A percentile compares a stretch with the other conserved stretches of the same genome.
These are phyloP conservation scores for Pharmacophagus antenor DNA, from an alignment of 2,888 invertebrate genomes.

Conservation along the genomic window DNA sequence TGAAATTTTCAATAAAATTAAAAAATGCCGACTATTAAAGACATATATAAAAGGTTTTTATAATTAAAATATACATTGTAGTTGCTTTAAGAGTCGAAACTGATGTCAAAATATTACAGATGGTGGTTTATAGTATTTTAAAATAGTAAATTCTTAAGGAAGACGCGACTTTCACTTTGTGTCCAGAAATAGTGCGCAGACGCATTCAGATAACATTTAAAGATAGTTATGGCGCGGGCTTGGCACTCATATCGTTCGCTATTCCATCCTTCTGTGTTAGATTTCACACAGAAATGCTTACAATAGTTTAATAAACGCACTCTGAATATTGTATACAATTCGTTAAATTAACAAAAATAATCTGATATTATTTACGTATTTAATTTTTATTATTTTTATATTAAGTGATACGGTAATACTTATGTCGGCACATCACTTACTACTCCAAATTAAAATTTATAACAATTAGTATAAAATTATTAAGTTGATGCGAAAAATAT, in stretches of 20 bases:
- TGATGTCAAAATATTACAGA: not conserved
- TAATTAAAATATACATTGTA: not conserved
- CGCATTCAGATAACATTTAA: slow-evolving; percentile 37
- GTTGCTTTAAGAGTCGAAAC: not conserved
- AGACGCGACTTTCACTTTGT: slow-evolving; percentile 35
- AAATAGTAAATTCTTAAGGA: slow-evolving; percentile 26
- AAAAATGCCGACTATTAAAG: no score
- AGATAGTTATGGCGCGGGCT: slow-evolving; percentile 37
- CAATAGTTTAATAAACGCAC: no score
- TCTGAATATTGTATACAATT: not conserved
- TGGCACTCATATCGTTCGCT: slow-evolving; percentile 35
- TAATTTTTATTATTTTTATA: no score
- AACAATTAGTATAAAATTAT: no score
- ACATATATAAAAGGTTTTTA: not conserved
- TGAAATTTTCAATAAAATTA: no score
- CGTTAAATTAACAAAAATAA: no score
- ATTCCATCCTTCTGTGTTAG: not conserved
- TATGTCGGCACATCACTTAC: no score
- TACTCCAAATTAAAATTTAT: no score
- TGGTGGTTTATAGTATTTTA: not conserved
- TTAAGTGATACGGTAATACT: no score
- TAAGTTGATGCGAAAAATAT: no score
- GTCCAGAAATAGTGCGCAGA: slow-evolving; percentile 38
- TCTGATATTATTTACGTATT: no score
- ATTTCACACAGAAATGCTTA: no score